phyloP scores from a whole-genome alignment of 1,140 invertebrate genomes.

The Nylanderia fulva region DNA sequence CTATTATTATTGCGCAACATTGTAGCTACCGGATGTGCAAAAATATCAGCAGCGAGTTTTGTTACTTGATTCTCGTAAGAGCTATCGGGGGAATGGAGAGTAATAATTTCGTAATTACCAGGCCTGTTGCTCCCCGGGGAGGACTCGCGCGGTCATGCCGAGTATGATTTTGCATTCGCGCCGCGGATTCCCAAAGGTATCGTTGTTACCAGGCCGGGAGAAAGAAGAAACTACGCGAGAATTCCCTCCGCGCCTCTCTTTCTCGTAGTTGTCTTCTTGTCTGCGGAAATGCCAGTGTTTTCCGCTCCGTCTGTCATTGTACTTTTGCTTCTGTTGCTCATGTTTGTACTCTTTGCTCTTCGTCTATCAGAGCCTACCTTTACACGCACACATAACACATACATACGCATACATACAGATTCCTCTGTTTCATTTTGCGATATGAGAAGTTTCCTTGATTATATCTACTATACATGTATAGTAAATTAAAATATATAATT shows the following conservation, averaged over 20 bases:
- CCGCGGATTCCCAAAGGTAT: constrained; percentile 32
- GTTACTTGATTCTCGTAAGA: constrained; percentile 25
- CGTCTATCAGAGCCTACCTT: background rate
- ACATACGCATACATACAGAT: background rate
- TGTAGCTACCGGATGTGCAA: constrained; percentile 7
- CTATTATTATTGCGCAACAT: constrained; percentile 22
- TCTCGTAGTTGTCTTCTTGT: background rate
- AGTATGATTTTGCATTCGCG: constrained; percentile 57
- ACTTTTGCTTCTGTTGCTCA: background rate
- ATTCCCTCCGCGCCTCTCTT: constrained; percentile 1
- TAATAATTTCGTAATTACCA: constrained; percentile 58
- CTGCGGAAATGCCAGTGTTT: constrained; percentile 31
- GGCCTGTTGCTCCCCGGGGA: constrained; percentile 49
- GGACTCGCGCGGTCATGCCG: constrained; percentile 43
- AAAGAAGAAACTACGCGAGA: constrained; percentile 30
- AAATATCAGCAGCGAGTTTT: constrained; percentile 13
- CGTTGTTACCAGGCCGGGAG: constrained; percentile 30
- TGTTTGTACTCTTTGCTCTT: constrained; percentile 27
- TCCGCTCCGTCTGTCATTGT: constrained; percentile 18
- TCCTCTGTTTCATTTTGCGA: background rate
- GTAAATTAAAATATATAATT: background rate
- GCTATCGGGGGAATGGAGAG: constrained; percentile 19
- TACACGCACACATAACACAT: too few relatives aligned
- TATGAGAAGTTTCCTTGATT: background rate
- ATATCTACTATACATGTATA: background rate